Evolutionary conservation across 2,797 vertebrate genomes (phyloP), one percentile per base, ranked within the genome.

Genomic region (Manis crassicaudata): DNA sequence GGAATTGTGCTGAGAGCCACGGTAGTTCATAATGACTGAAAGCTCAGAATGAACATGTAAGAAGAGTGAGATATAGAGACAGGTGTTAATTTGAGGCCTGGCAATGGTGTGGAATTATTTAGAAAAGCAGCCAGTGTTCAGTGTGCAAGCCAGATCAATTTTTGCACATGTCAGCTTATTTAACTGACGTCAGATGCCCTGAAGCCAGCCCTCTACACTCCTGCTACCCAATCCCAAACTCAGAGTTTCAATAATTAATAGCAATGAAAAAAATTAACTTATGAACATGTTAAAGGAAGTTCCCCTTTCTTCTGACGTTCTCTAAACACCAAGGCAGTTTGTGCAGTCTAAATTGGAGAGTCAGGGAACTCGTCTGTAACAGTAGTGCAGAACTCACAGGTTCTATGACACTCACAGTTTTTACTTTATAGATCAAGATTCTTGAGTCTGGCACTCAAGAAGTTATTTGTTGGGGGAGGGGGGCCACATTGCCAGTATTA

Each of bases 21-120:
- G 13, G 60, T 73, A 32, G 43, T 58, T 92, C 88, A 35, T 70
- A 80, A 79, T n/a, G 68, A 88, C 79, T 76, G 82, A 73, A 73
- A 94, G 50, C 70, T 96, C 81, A 80, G 75, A 84, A 92, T 60
- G 29, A 91, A 72, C n/a, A 54, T 76, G 56, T 95, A 93, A 62
- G 46, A 87, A 86, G 63, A 83, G 35, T 58, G 56, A 92, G 75
- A 56, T 77, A 83, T 11, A 60, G 52, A 46, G 50, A 83, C 37
- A 92, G 72, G 75, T 95, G 86, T 94, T 93, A 62, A 90, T 87
- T 46, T 92, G 82, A 94, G 80, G 54, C 52, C 75, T 50, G 29
- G 50, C 6, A 3, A 73, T 79, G 56, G 52, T 27, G 67, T 8
- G 84, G 43, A 52, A 50, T 84, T 95, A 89, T 62, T 92, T 80